Base-by-base conservation (phyloP, 2,888 invertebrate species). In the Limnephilus rhombicus region DNA sequence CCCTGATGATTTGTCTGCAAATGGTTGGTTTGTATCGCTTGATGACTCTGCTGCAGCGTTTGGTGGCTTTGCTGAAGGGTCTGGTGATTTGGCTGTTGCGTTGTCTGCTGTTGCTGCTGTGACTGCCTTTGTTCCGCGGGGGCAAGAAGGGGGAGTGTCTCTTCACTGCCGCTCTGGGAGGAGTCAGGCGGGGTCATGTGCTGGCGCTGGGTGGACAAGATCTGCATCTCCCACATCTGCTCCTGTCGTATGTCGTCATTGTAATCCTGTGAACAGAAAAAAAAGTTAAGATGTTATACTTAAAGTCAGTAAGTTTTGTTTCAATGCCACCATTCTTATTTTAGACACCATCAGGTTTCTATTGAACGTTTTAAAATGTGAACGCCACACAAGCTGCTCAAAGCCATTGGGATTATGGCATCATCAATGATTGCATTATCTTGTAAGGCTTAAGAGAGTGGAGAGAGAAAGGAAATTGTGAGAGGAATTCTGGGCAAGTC, bases 191-290 rank as follows among this genome's bases (percentile, higher is more conserved):
- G 96, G 2, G 96, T 95, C 87, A 96, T 95, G 94, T 94, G 92
- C 93, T 96, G 96, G 93, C 94, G 95, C 95, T 96, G 95, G 12
- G 97, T 96, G 9, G 98, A 98, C 94, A 98, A 95, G 94, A 98
- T 98, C 96, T 98, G 98, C 98, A 98, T 98, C 95, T 98, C 98
- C 97, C 98, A 97, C 98, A 98, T 98, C 95, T 98, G 98, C 94
- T 98, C 98, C 95, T 98, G 98, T 94, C 98, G 96, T 94, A 98
- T 98, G 94, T 98, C 98, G 94, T 98, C 98, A 95, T 98, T 98
- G 96, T 98, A 98, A 95, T 98, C 98, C 98, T 98, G 96, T 0
- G 3, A n/a, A 86, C 34, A 86, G 45, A 49, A 31, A 31, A 31
- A 41, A n/a, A 11, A 85, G 18, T 37, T 85, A 5, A 24, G 24